Evolutionary conservation across 2,113 vertebrate genomes (phyloP).

Genomic region (Pungitius pungitius): DNA sequence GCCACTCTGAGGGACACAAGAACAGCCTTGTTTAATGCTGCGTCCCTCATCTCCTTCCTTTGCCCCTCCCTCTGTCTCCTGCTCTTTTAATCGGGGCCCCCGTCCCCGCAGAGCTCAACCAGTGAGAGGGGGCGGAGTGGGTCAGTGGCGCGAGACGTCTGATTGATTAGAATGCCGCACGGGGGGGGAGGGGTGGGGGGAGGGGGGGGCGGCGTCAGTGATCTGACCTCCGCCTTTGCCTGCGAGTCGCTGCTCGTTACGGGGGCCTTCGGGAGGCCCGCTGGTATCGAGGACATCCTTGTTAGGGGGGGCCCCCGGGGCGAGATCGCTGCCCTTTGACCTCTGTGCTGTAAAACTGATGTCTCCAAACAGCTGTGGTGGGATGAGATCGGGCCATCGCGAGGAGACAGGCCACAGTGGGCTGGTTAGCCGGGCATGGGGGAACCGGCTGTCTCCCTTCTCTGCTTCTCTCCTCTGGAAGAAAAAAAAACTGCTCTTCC

Average conservation of each 20-base stretch:
- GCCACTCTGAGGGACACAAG: slow-evolving; percentile 45
- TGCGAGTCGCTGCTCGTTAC: background rate
- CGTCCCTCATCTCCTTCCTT: slow-evolving; percentile 37
- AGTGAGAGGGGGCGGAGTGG: slow-evolving; percentile 30
- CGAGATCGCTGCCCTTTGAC: slow-evolving; percentile 50
- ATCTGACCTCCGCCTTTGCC: slow-evolving; percentile 39
- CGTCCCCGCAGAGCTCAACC: slow-evolving; percentile 41
- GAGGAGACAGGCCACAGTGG: slow-evolving; percentile 36
- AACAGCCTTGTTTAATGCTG: slow-evolving; percentile 46
- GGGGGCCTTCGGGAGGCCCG: background rate
- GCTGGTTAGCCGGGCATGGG: slow-evolving; percentile 56
- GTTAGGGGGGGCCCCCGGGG: slow-evolving; percentile 42
- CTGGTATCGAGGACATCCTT: slow-evolving; percentile 52
- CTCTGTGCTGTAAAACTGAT: slow-evolving; percentile 49
- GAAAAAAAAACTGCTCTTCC: slow-evolving; percentile 44
- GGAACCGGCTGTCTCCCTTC: slow-evolving; percentile 47
- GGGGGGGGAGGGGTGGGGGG: background rate
- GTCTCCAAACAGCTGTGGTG: slow-evolving; percentile 54
- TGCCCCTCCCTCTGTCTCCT: slow-evolving; percentile 38
- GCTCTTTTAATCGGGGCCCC: slow-evolving; percentile 41
- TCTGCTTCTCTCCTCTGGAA: slow-evolving; percentile 31
- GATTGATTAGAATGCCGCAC: slow-evolving; percentile 44
- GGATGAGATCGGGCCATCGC: slow-evolving; percentile 26
- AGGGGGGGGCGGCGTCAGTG: background rate
- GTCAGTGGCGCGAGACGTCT: slow-evolving; percentile 34